These are phyloP conservation scores for Darevskia nairensis DNA, from an alignment of 2,797 vertebrate species.

Conservation along the genomic window DNA sequence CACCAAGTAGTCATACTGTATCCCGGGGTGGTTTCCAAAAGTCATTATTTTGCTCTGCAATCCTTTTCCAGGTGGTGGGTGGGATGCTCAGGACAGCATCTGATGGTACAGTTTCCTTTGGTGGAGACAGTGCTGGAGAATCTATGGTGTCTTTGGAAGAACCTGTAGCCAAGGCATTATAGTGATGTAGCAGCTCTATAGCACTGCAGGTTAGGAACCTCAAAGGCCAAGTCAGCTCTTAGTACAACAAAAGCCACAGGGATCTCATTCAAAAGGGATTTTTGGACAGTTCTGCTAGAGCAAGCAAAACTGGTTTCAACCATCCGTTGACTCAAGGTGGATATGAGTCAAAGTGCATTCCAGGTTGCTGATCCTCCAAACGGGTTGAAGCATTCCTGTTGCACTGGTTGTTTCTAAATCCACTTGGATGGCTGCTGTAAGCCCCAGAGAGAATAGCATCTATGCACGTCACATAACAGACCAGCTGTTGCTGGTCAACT, in stretches of 20 bases:
- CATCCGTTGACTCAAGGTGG: too few relatives aligned
- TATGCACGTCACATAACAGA: too few relatives aligned
- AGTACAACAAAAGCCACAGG: not conserved
- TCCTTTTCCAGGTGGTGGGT: not conserved
- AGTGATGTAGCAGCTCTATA: not conserved
- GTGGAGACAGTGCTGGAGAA: not conserved
- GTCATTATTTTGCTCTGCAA: not conserved
- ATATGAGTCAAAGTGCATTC: too few relatives aligned
- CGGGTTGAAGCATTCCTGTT: too few relatives aligned
- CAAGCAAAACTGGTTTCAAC: too few relatives aligned
- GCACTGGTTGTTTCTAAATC: too few relatives aligned
- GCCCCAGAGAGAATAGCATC: too few relatives aligned
- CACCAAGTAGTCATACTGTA: not conserved
- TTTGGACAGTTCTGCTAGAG: not conserved
- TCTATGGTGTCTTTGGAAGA: not conserved
- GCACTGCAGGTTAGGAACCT: too few relatives aligned
- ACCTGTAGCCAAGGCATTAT: not conserved
- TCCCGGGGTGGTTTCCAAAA: not conserved
- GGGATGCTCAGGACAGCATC: not conserved
- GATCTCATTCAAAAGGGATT: not conserved
- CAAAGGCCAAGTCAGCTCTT: not conserved
- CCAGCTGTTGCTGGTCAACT: not conserved
- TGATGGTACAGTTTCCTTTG: not conserved
- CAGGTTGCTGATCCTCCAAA: too few relatives aligned
- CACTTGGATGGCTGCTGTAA: too few relatives aligned